Evolutionary conservation across 2,113 vertebrate genomes (phyloP).

Genomic region (Romanogobio albipinnatus): DNA sequence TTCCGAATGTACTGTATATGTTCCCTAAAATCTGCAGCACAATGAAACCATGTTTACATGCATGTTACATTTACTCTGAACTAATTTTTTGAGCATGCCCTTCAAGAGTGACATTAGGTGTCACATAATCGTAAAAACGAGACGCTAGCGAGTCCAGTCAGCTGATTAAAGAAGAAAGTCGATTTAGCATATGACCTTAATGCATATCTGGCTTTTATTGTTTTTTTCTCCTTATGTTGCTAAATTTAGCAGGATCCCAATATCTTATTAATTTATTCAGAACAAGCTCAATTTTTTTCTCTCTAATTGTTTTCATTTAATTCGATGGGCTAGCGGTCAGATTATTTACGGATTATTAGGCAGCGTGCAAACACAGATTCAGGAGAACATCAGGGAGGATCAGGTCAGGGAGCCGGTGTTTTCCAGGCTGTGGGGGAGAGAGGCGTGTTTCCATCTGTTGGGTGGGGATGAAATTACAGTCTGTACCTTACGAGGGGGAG

Average conservation of each 20-base stretch:
- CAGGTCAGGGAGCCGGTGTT: neutral
- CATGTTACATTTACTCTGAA: neutral
- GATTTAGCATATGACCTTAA: neutral
- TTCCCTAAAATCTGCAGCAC: neutral
- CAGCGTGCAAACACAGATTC: neutral
- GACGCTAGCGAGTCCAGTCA: neutral
- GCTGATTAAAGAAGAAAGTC: neutral
- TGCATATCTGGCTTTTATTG: neutral
- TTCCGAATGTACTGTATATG: neutral
- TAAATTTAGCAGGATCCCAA: neutral
- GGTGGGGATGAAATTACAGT: conserved; percentile 58
- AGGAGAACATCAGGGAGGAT: conserved; percentile 6
- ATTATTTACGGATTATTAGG: neutral
- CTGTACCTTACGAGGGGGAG: conserved; percentile 23
- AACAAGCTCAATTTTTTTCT: neutral
- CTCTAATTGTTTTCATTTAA: neutral
- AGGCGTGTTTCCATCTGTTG: conserved; percentile 40
- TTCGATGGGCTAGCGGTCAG: neutral
- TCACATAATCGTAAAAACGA: neutral
- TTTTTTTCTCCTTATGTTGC: neutral
- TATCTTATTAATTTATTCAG: neutral
- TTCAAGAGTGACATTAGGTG: neutral
- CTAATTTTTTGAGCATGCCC: neutral
- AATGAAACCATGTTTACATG: neutral
- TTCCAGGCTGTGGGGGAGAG: conserved; percentile 31